phyloP scores from a whole-genome alignment of 2,888 invertebrate genomes.

The Andrena dorsata region DNA sequence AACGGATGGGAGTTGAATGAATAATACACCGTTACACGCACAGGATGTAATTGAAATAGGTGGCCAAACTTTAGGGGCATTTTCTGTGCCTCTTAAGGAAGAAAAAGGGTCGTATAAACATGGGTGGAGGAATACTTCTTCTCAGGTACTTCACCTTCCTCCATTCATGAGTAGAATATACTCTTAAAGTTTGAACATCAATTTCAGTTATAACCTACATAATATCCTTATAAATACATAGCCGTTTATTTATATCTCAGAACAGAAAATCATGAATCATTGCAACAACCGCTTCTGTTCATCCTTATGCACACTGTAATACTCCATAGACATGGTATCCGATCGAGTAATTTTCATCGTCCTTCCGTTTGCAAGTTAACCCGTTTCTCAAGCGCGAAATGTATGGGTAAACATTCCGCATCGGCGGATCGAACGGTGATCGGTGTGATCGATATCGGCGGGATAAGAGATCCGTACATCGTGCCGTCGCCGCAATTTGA shows the following conservation, averaged over 20 bases:
- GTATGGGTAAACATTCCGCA: slow-evolving; percentile 7
- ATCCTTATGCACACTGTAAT: not conserved
- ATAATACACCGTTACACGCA: too few species aligned
- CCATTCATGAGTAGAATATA: too few species aligned
- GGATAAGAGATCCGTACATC: not conserved
- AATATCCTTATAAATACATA: too few species aligned
- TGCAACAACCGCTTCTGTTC: not conserved
- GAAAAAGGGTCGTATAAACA: too few species aligned
- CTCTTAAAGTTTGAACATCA: too few species aligned
- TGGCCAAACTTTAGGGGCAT: too few species aligned
- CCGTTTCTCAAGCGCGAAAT: slow-evolving; percentile 20
- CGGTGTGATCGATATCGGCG: not conserved
- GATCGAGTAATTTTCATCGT: not conserved
- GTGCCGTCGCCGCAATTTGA: slow-evolving; percentile 14
- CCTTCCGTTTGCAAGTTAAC: slow-evolving; percentile 3
- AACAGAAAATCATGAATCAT: not conserved
- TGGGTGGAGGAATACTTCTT: too few species aligned
- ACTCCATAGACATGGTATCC: not conserved
- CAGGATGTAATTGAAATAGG: too few species aligned
- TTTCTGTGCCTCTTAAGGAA: too few species aligned
- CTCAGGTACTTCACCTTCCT: too few species aligned
- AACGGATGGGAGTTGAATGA: too few species aligned
- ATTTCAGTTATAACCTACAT: too few species aligned
- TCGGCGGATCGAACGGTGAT: not conserved
- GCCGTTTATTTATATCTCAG: not conserved